phyloP scores from a whole-genome alignment of 2,888 invertebrate genomes.

The Alentia gelatinosa region DNA sequence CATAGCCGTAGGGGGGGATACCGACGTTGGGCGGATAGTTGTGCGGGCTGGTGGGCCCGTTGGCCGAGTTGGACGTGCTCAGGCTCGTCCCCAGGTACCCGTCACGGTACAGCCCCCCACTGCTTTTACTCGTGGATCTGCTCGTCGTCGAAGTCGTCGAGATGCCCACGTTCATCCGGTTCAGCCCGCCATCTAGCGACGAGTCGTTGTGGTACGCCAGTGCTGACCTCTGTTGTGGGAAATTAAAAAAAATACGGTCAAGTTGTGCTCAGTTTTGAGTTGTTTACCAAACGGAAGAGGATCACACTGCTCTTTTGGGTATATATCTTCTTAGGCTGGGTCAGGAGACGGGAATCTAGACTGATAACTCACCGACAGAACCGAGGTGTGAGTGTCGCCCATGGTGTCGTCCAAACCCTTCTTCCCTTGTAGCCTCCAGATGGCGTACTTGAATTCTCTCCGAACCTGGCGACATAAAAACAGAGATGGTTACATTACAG shows the following conservation, averaged over 20 bases:
- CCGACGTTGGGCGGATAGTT: conserved; percentile 48
- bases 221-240: conserved; percentile 88
- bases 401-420: conserved; percentile 58
- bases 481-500: too few species aligned
- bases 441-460: conserved; percentile 54
- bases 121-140: conserved; percentile 95
- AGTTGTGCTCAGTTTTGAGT: too few species aligned
- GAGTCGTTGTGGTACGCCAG: conserved; percentile 87
- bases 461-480: conserved; percentile 56
- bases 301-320: too few species aligned
- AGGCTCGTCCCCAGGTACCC: conserved; percentile 76
- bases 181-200: conserved; percentile 77
- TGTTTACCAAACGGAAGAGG: too few species aligned
- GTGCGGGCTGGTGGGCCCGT: conserved; percentile 64
- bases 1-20: conserved; percentile 71
- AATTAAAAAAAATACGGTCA: too few species aligned
- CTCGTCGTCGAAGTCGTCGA: conserved; percentile 97
- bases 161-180: conserved; percentile 87
- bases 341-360: too few species aligned
- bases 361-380: conserved; percentile 50
- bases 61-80: conserved; percentile 75
- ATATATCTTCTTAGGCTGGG: too few species aligned
- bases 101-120: conserved; percentile 89
- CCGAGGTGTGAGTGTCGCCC: conserved; percentile 30
- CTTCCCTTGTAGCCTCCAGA: conserved; percentile 58